phyloP scores from a whole-genome alignment of 53 echinoderm and acorn worm species.

The Hippasteria phrygiana region DNA sequence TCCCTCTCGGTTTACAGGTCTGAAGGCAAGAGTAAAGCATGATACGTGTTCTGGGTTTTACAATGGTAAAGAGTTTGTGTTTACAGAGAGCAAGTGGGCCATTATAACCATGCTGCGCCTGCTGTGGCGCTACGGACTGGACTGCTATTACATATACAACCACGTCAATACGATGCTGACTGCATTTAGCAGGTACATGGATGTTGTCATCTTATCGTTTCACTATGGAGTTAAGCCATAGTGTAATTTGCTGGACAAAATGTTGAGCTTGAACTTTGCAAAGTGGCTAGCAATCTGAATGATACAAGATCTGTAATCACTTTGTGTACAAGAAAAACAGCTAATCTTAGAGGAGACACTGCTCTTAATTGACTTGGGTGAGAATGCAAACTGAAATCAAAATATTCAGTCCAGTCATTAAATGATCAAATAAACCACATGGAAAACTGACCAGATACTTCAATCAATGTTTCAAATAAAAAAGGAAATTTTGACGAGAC shows the following conservation, averaged over 20 bases:
- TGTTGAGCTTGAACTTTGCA: neutral
- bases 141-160: constrained; percentile 60
- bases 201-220: neutral
- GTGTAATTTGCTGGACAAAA: neutral
- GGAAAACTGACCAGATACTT: no score
- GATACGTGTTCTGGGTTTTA: constrained; percentile 70
- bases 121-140: constrained; percentile 85
- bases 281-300: no score
- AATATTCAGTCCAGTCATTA: no score
- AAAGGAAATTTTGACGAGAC: no score
- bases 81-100: constrained; percentile 70
- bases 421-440: no score
- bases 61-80: constrained; percentile 89
- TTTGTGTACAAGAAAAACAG: no score
- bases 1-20: constrained; percentile 69
- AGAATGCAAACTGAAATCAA: no score
- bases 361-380: no score
- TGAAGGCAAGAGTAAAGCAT: constrained; percentile 50
- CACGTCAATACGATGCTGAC: constrained; percentile 62
- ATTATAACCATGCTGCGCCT: constrained; percentile 72
- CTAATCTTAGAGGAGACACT: no score
- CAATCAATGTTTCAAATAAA: no score
- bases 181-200: constrained; percentile 38
- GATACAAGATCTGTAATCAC: no score
- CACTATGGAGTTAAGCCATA: neutral